A percentile compares a stretch with the other conserved stretches of the same genome.
Evolutionary conservation across 2,888 invertebrate species (phyloP).

Genomic region (Empis stercorea): DNA sequence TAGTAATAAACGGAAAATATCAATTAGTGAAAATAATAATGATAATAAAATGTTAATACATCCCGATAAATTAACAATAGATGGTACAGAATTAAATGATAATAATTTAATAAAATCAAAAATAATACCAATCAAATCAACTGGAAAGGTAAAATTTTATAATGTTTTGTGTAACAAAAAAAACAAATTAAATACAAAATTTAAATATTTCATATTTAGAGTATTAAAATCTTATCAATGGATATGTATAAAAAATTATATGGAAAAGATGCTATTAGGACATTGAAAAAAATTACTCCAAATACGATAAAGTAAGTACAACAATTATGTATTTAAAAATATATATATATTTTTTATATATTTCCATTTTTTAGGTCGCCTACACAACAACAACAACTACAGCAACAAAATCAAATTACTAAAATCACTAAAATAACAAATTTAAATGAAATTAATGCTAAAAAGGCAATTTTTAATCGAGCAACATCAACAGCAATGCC

Average conservation of each 20-base stretch:
- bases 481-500: background rate
- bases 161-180: background rate
- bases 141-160: background rate
- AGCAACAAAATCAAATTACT: background rate
- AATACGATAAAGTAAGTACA: constrained; percentile 23
- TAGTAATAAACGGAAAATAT: constrained; percentile 12
- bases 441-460: constrained; percentile 1
- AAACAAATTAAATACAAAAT: background rate
- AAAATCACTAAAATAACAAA: background rate
- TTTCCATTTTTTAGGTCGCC: too few relatives aligned
- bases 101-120: constrained; percentile 12
- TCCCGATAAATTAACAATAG: too few relatives aligned
- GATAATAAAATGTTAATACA: background rate
- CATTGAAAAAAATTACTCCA: constrained; percentile 26
- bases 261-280: constrained; percentile 24
- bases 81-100: too few relatives aligned
- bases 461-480: constrained; percentile 12
- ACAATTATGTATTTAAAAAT: background rate
- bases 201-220: constrained; percentile 16
- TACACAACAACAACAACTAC: too few relatives aligned
- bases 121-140: constrained; percentile 12
- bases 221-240: constrained; percentile 32
- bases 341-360: too few relatives aligned
- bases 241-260: constrained; percentile 33
- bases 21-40: constrained; percentile 6